These are phyloP conservation scores for Amphiduros pacificus DNA, from an alignment of 2,888 invertebrate genomes.

Conservation along the genomic window DNA sequence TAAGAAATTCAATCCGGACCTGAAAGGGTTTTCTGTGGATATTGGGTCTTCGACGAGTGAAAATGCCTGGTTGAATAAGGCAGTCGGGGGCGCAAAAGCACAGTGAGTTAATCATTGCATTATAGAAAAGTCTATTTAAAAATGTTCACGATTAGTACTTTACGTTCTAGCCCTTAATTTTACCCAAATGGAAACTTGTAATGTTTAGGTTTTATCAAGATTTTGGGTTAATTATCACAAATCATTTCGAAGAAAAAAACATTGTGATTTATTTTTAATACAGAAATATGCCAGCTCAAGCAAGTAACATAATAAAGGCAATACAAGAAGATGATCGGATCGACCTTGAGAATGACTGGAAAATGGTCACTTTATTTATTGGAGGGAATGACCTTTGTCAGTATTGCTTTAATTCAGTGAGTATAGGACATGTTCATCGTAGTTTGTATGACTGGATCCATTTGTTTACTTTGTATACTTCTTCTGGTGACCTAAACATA, in stretches of 20 bases:
- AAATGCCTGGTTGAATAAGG: conserved; percentile 43
- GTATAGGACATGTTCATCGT: no score
- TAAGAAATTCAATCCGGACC: conserved; percentile 44
- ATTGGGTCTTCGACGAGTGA: conserved; percentile 28
- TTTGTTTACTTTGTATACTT: no score
- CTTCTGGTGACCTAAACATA: no score
- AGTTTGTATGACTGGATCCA: no score
- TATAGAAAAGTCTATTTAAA: no score
- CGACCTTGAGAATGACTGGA: conserved; percentile 52
- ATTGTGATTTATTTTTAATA: not conserved
- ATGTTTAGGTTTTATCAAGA: no score
- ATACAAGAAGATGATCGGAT: conserved; percentile 38
- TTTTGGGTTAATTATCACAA: no score
- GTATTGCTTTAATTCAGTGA: conserved; percentile 34
- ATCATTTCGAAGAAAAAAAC: no score
- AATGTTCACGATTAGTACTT: no score
- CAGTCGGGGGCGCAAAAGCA: conserved; percentile 44
- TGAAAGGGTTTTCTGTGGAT: conserved; percentile 45
- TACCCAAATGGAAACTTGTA: no score
- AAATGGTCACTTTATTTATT: conserved; percentile 51
- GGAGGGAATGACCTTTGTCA: conserved; percentile 55
- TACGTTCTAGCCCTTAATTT: no score
- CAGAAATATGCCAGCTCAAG: conserved; percentile 45
- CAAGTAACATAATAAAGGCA: conserved; percentile 34
- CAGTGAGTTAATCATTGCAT: no score